Percentiles rank a stretch among this genome's conserved stretches.
These are phyloP conservation scores for Drosophila trapezifrons DNA, from an alignment of 1,140 invertebrate species.

Conservation along the genomic window DNA sequence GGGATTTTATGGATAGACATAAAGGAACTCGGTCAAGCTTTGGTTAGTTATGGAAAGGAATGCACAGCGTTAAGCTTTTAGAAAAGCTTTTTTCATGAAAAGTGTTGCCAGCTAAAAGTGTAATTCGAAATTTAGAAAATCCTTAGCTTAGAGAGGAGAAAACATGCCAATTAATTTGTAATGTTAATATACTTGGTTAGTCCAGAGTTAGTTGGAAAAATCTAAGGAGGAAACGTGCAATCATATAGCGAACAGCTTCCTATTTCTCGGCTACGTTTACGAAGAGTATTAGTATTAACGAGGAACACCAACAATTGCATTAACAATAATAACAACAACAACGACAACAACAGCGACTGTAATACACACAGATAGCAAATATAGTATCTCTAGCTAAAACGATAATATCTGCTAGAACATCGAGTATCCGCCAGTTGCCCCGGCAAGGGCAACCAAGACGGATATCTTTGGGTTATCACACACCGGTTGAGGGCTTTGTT, in stretches of 20 bases:
- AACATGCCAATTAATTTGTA: slow-evolving; percentile 65
- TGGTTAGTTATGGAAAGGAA: slow-evolving; percentile 26
- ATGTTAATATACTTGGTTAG: slow-evolving; percentile 18
- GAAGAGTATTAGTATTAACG: slow-evolving; percentile 36
- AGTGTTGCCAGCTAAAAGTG: slow-evolving; percentile 51
- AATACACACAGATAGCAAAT: slow-evolving; percentile 27
- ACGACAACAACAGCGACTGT: slow-evolving; percentile 43
- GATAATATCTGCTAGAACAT: slow-evolving; percentile 31
- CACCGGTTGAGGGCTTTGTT: slow-evolving; percentile 64
- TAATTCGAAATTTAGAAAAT: slow-evolving; percentile 13
- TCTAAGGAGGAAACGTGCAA: slow-evolving; percentile 53
- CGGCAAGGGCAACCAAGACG: slow-evolving; percentile 29
- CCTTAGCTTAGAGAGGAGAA: slow-evolving; percentile 30
- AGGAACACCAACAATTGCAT: slow-evolving; percentile 37
- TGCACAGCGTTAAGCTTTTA: slow-evolving; percentile 31
- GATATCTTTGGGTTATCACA: slow-evolving; percentile 49
- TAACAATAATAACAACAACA: slow-evolving; percentile 13
- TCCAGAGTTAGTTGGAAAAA: slow-evolving; percentile 13
- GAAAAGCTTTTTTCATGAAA: slow-evolving; percentile 31
- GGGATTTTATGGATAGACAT: slow-evolving; percentile 38
- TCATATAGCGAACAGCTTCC: slow-evolving; percentile 15
- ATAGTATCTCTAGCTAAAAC: slow-evolving; percentile 40
- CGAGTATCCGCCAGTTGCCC: slow-evolving; percentile 35
- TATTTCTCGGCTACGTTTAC: slow-evolving; percentile 35
- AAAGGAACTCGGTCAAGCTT: slow-evolving; percentile 32